Evolutionary conservation across 2,888 invertebrate genomes (phyloP).

Genomic region (Tanytarsus gracilentus): DNA sequence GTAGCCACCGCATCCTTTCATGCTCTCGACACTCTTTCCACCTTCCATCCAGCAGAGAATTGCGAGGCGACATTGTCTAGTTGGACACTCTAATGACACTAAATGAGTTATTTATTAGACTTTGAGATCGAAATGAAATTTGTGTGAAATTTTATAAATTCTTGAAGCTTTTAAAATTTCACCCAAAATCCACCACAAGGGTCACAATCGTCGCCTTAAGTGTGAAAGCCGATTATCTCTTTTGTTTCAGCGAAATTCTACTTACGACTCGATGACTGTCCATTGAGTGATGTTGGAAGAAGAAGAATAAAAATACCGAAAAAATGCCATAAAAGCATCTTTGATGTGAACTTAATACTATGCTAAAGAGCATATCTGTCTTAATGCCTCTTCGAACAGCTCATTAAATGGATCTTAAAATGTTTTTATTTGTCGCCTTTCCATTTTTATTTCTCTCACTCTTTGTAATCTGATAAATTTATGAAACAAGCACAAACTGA

Average conservation of each 20-base stretch:
- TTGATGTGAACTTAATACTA: constrained; percentile 9
- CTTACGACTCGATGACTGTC: constrained; percentile 6
- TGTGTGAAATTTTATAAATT: too few relatives aligned
- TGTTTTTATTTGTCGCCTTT: constrained; percentile 12
- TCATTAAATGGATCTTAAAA: too few relatives aligned
- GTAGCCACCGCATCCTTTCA: constrained; percentile 56
- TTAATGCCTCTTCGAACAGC: too few relatives aligned
- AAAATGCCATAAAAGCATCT: constrained; percentile 27
- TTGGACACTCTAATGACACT: constrained; percentile 45
- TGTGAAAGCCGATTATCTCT: too few relatives aligned
- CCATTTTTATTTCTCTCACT: neutral
- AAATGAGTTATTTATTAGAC: neutral
- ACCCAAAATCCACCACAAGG: too few relatives aligned
- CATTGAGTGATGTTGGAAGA: neutral
- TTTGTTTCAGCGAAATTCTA: too few relatives aligned
- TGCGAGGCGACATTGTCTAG: constrained; percentile 59
- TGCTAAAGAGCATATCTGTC: constrained; percentile 12
- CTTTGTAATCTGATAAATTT: neutral
- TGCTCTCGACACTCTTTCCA: constrained; percentile 47
- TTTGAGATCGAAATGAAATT: too few relatives aligned
- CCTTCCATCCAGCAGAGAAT: constrained; percentile 68
- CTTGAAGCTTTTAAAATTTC: too few relatives aligned
- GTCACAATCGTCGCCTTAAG: too few relatives aligned
- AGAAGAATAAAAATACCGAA: constrained; percentile 7
- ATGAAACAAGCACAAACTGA: constrained; percentile 17